phyloP scores from a whole-genome alignment of 2,797 vertebrate genomes.

The Rhynchotus rufescens region DNA sequence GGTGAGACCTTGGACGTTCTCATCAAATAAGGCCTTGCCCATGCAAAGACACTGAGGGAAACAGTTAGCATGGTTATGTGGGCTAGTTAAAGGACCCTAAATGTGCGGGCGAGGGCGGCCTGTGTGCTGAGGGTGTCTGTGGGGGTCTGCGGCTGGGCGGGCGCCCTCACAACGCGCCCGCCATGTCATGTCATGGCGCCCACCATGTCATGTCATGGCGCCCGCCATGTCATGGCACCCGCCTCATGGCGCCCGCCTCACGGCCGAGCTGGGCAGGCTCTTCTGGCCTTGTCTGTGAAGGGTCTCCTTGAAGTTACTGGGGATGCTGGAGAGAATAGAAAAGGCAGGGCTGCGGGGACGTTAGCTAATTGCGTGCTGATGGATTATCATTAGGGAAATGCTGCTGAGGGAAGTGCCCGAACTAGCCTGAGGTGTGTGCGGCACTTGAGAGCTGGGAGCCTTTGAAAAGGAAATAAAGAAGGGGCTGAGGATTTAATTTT shows the following conservation, averaged over 20 bases:
- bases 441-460: background rate
- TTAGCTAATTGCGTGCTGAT: conserved; percentile 12
- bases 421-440: conserved; percentile 7
- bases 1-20: background rate
- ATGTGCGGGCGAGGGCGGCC: background rate
- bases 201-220: too few species aligned
- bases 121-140: too few species aligned
- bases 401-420: background rate
- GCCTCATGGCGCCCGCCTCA: too few species aligned
- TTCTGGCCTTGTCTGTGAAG: background rate
- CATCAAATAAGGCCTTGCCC: background rate
- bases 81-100: background rate
- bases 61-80: background rate
- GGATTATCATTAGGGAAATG: conserved; percentile 12
- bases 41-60: background rate
- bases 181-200: too few species aligned
- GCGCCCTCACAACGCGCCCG: background rate
- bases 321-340: background rate
- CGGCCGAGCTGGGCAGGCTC: background rate
- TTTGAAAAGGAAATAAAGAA: conserved; percentile 14
- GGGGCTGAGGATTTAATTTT: conserved; percentile 25
- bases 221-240: too few species aligned
- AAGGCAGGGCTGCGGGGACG: background rate
- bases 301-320: background rate
- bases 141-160: too few species aligned